phyloP scores from a whole-genome alignment of 2,888 invertebrate species.

The Erannis defoliaria region DNA sequence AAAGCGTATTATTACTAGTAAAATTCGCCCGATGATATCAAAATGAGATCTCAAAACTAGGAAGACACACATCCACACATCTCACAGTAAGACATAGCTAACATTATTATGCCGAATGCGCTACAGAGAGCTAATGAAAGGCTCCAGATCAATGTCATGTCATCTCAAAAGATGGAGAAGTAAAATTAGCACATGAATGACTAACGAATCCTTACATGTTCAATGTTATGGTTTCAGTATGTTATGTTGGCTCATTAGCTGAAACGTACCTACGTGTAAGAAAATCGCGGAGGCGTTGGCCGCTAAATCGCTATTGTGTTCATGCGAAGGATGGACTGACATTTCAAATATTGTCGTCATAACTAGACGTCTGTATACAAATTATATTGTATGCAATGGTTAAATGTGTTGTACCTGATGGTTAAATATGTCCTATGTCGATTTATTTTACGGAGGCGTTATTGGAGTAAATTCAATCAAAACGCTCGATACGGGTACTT shows the following conservation, averaged over 20 bases:
- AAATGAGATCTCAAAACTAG: too few species aligned
- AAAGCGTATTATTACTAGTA: too few species aligned
- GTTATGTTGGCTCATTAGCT: slow-evolving; percentile 22
- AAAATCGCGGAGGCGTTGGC: slow-evolving; percentile 32
- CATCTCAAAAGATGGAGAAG: slow-evolving; percentile 23
- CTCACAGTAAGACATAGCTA: not conserved
- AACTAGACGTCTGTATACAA: not conserved
- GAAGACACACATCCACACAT: not conserved
- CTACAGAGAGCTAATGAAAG: not conserved
- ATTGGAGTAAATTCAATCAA: too few species aligned
- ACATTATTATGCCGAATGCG: too few species aligned
- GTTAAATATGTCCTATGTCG: too few species aligned
- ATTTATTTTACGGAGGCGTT: too few species aligned
- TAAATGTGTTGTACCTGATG: too few species aligned
- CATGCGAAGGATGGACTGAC: slow-evolving; percentile 14
- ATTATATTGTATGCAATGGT: too few species aligned
- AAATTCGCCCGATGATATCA: too few species aligned
- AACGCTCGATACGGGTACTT: too few species aligned
- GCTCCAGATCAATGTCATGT: slow-evolving; percentile 26
- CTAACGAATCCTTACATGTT: slow-evolving; percentile 28
- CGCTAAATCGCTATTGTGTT: slow-evolving; percentile 33
- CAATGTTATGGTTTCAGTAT: slow-evolving; percentile 36
- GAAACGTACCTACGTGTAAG: slow-evolving; percentile 22
- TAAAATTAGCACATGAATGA: slow-evolving; percentile 42
- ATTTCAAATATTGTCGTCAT: slow-evolving; percentile 11